Evolutionary conservation across 53 echinoderm and acorn worm genomes (phyloP).

Genomic region (Astropecten irregularis): DNA sequence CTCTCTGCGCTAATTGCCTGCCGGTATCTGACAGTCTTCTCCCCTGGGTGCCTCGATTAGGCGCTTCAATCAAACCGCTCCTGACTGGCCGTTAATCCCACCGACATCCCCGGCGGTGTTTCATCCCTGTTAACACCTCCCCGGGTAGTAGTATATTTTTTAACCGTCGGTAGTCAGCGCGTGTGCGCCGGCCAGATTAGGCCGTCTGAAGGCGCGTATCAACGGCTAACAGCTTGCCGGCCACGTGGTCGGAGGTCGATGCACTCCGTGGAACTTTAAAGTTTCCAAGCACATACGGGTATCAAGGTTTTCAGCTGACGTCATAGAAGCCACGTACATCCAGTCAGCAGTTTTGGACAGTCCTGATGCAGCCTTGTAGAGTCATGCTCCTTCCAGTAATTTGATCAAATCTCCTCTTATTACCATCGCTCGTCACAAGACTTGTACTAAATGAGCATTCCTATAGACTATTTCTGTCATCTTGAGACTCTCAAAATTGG

Average conservation of each 20-base stretch:
- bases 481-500: too few relatives aligned
- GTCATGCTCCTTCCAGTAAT: too few relatives aligned
- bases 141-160: too few relatives aligned
- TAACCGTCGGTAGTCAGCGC: not conserved
- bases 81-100: constrained; percentile 32
- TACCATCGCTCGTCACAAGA: too few relatives aligned
- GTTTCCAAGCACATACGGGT: too few relatives aligned
- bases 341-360: too few relatives aligned
- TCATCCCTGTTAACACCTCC: constrained; percentile 34
- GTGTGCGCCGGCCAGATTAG: constrained; percentile 23
- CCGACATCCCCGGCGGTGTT: constrained; percentile 13
- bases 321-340: too few relatives aligned
- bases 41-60: constrained; percentile 47
- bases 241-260: not conserved
- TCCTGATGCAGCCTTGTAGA: too few relatives aligned
- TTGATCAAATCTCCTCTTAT: too few relatives aligned
- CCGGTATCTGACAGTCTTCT: constrained; percentile 1
- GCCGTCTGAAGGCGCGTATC: constrained; percentile 1
- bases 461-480: too few relatives aligned
- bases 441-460: too few relatives aligned
- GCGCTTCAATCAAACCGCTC: constrained; percentile 33
- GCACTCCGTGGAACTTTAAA: not conserved
- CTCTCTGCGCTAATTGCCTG: constrained; percentile 28
- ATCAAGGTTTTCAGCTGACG: too few relatives aligned
- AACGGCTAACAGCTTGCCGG: not conserved